A percentile compares a stretch with the other conserved stretches of the same genome.
phyloP scores from a whole-genome alignment of 2,113 vertebrate species.

The Bubo scandiacus region DNA sequence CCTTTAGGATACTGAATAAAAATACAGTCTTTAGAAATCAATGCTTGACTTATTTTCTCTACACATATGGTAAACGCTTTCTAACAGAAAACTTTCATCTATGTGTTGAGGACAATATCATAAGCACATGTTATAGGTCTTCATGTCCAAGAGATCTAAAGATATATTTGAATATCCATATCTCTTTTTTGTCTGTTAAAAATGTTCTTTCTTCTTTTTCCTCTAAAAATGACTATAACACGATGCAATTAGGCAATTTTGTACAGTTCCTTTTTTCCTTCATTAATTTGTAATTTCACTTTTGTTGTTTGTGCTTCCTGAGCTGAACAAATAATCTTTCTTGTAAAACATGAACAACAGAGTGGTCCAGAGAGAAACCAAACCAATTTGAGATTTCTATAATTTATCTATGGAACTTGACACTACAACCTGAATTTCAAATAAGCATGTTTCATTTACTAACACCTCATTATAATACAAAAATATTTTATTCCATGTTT shows the following conservation, averaged over 20 bases:
- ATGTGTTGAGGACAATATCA: background rate
- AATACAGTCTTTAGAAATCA: background rate
- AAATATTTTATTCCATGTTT: background rate
- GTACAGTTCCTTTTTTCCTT: background rate
- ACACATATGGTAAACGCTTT: background rate
- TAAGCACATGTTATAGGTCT: background rate
- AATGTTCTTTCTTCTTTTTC: background rate
- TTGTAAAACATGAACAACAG: background rate
- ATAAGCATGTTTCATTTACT: background rate
- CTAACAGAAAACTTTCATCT: background rate
- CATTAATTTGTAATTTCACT: background rate
- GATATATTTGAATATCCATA: background rate
- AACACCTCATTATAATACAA: background rate
- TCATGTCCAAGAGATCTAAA: background rate
- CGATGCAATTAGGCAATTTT: background rate
- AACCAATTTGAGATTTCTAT: background rate
- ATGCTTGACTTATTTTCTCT: background rate
- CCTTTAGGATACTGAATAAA: background rate
- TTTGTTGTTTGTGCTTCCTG: background rate
- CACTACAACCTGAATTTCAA: background rate
- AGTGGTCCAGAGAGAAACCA: background rate
- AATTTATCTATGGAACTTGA: background rate
- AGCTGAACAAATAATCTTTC: background rate
- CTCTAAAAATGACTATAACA: background rate
- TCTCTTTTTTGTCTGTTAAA: background rate